Evolutionary conservation across 2,113 vertebrate species (phyloP).

Genomic region (Grammomys dolichurus): DNA sequence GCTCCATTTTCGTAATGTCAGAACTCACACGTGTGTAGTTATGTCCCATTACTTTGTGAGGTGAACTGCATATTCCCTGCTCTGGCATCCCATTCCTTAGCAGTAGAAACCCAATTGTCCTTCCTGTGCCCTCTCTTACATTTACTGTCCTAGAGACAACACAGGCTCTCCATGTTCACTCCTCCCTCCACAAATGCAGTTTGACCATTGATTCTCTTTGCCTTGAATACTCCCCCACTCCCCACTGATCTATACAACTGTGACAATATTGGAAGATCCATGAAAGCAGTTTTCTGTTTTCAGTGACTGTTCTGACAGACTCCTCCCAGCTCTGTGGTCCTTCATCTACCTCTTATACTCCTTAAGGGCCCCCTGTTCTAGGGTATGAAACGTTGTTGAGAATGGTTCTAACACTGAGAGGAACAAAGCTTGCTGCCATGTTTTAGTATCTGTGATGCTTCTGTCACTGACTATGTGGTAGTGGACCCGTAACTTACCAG

Average conservation of each 20-base stretch:
- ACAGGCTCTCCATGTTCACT: not conserved
- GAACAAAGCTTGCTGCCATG: not conserved
- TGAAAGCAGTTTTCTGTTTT: not conserved
- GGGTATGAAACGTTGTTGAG: not conserved
- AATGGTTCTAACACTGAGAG: not conserved
- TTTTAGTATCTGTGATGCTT: not conserved
- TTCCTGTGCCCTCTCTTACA: not conserved
- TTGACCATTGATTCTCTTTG: not conserved
- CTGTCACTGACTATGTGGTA: not conserved
- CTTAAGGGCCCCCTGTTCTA: not conserved
- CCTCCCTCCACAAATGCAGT: not conserved
- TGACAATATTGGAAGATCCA: not conserved
- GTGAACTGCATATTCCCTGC: not conserved
- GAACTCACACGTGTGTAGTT: not conserved
- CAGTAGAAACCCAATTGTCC: not conserved
- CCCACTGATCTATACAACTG: not conserved
- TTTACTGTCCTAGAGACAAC: slow-evolving; percentile 21
- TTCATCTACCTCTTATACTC: not conserved
- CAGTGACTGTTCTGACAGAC: not conserved
- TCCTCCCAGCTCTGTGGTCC: not conserved
- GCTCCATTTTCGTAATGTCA: not conserved
- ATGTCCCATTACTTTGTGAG: slow-evolving; percentile 8
- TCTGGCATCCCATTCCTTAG: not conserved
- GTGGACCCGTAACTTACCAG: not conserved
- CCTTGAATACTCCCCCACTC: not conserved